Evolutionary conservation across 2,888 invertebrate genomes (phyloP).

Genomic region (Euspilapteryx auroguttella): DNA sequence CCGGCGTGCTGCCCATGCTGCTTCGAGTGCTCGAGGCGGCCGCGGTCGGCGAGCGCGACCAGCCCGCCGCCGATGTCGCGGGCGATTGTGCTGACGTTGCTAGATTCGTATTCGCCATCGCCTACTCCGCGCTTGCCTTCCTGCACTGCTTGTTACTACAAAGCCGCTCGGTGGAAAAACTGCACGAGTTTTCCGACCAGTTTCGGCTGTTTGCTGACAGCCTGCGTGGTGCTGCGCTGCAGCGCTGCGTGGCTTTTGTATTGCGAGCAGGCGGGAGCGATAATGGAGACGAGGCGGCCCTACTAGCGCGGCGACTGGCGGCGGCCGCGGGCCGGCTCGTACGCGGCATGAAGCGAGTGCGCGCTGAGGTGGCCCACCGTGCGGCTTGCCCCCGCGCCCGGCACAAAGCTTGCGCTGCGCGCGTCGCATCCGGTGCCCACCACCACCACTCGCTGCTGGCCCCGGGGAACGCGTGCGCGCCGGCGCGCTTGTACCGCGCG

Average conservation of each 20-base stretch:
- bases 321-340: constrained; percentile 59
- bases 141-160: constrained; percentile 62
- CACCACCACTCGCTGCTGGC: constrained; percentile 65
- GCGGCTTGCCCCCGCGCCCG: constrained; percentile 49
- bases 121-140: constrained; percentile 61
- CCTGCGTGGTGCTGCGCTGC: constrained; percentile 57
- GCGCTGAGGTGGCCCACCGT: constrained; percentile 59
- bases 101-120: constrained; percentile 62
- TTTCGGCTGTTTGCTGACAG: constrained; percentile 63
- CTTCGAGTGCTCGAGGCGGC: constrained; percentile 62
- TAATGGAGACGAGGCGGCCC: constrained; percentile 29
- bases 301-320: constrained; percentile 53
- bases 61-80: constrained; percentile 18
- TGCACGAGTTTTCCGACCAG: constrained; percentile 59
- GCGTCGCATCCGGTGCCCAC: constrained; percentile 46
- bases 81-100: constrained; percentile 53
- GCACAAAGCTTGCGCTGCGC: constrained; percentile 50
- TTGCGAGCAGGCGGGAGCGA: constrained; percentile 51
- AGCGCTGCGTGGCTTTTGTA: constrained; percentile 56
- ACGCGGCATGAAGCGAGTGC: constrained; percentile 55
- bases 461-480: constrained; percentile 49
- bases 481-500: constrained; percentile 58
- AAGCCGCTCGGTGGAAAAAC: constrained; percentile 50
- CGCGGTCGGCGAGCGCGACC: constrained; percentile 17
- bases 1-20: constrained; percentile 64